Evolutionary conservation across 2,113 vertebrate species (phyloP), one percentile per base, ranked within the genome.

Genomic region (Ceyx cyanopectus): DNA sequence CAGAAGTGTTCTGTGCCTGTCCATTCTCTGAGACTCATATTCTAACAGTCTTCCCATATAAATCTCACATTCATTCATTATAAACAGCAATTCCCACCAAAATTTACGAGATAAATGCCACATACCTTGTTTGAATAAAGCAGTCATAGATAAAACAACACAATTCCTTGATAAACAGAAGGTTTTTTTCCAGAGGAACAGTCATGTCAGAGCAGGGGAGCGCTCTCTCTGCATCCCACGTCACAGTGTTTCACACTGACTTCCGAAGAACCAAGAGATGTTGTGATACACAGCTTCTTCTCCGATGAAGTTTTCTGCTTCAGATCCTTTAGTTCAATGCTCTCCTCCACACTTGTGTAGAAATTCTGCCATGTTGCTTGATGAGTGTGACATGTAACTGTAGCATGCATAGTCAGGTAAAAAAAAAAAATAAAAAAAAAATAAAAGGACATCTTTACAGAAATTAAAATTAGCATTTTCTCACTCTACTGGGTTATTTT

Each of bases 361-460:
- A 67, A 92, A 95, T 51, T 48, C 48, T 37, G 12, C 48, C 18
- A 7, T 5, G 18, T 5, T 51, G 12, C 12, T 81, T 68, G 14
- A 41, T 50, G 34, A 82, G 10, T 1, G 0, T 18, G 10, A 23
- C 14, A 29, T 27, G 34, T 11, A 51, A 72, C 48, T 40, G 27
- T 13, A 61, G 34, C 15, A 40, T 3, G 2, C 5, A 14, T 2
- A 34, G 17, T 0, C 34, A 34, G 3, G 11, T 18, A 5, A 61
- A 63, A 84, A 43, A 43, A 40, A 54, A 46, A 19, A 30, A 53
- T 12, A 53, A 13, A 22, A 9, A 34, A 34, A 61, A 19, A 34
- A 5, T 29, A 7, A 53, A 74, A 43, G 48, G 0, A 10, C 0
- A 10, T 8, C 6, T 24, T 79, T 61, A 12, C 16, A 69, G 21